These are phyloP conservation scores for Epizoanthus rinbou DNA, from an alignment of 92 coral and sea anemone species.

Conservation along the genomic window DNA sequence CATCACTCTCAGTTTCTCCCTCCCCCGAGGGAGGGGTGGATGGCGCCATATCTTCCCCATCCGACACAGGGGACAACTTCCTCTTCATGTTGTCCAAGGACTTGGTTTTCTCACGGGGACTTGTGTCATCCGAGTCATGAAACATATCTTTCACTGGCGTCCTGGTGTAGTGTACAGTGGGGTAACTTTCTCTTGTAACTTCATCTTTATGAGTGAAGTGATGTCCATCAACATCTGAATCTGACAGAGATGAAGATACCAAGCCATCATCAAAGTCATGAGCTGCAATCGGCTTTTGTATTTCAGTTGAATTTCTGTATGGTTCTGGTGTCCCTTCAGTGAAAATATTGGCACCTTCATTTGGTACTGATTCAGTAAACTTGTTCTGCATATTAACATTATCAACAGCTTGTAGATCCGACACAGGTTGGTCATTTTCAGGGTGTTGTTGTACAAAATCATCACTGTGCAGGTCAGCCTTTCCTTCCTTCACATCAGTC, in stretches of 20 bases:
- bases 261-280: neutral
- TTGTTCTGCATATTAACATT: neutral
- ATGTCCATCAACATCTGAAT: conserved; percentile 7
- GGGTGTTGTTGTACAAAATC: neutral
- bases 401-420: neutral
- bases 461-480: neutral
- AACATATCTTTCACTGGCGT: neutral
- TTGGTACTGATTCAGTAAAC: neutral
- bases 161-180: neutral
- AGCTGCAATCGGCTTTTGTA: neutral
- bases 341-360: neutral
- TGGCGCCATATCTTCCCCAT: conserved; percentile 40
- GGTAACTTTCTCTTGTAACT: neutral
- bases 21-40: conserved; percentile 41
- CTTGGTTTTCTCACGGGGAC: neutral
- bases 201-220: neutral
- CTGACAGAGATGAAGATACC: neutral
- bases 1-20: conserved; percentile 30
- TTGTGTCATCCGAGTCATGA: neutral
- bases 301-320: neutral
- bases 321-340: neutral
- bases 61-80: conserved; percentile 29
- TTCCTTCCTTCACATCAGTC: neutral
- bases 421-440: neutral
- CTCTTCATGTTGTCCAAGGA: neutral